Evolutionary conservation across 2,797 vertebrate genomes (phyloP).

Genomic region (Paramormyrops hopkinsi): DNA sequence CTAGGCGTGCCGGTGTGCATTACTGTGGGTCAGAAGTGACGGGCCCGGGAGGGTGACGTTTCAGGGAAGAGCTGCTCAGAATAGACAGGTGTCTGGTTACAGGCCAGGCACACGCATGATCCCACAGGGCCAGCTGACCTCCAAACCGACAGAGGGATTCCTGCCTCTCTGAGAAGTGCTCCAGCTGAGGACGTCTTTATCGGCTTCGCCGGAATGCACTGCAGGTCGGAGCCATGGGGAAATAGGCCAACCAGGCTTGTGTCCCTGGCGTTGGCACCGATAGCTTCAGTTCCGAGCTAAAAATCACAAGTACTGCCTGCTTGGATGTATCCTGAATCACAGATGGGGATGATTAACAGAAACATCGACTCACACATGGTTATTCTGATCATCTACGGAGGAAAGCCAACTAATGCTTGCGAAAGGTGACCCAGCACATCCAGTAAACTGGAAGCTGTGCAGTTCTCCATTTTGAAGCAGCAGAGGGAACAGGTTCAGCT

Average conservation of each 20-base stretch:
- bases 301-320: neutral
- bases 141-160: neutral
- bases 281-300: neutral
- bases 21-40: slow-evolving; percentile 37
- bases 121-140: slow-evolving; percentile 31
- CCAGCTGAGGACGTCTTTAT: neutral
- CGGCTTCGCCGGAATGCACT: neutral
- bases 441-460: neutral
- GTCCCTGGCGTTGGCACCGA: neutral
- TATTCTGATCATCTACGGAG: neutral
- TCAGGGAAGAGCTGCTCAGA: slow-evolving; percentile 48
- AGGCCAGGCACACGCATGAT: slow-evolving; percentile 45
- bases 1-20: slow-evolving; percentile 28
- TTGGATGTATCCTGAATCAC: neutral
- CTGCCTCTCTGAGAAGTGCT: neutral
- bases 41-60: slow-evolving; percentile 38
- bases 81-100: slow-evolving; percentile 58
- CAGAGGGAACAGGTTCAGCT: neutral
- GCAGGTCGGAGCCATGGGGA: neutral
- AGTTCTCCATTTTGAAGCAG: too few relatives aligned
- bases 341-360: neutral
- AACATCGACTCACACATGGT: neutral
- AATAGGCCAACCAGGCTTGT: neutral
- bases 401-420: neutral
- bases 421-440: neutral